These are phyloP conservation scores for Drosophila atripex DNA, from an alignment of 2,888 invertebrate genomes.

Conservation along the genomic window DNA sequence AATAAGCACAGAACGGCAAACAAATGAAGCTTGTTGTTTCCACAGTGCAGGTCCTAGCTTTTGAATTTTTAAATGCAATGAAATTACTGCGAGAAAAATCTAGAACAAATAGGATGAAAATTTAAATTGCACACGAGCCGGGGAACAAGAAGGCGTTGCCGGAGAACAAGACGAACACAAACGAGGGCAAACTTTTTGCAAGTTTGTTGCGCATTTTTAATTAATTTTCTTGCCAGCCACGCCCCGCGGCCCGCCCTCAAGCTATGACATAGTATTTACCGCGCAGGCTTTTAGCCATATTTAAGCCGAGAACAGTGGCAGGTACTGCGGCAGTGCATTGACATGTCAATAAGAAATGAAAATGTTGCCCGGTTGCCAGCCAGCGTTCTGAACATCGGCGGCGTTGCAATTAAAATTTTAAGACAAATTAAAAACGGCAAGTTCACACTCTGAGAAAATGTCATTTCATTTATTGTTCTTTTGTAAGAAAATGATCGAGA, in stretches of 20 bases:
- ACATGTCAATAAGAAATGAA: slow-evolving; percentile 68
- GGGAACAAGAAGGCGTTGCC: slow-evolving; percentile 12
- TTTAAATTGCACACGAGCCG: slow-evolving; percentile 45
- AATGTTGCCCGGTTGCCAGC: slow-evolving; percentile 43
- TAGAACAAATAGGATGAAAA: slow-evolving; percentile 29
- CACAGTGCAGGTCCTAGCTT: slow-evolving; percentile 32
- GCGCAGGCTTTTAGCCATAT: slow-evolving; percentile 51
- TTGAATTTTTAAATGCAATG: slow-evolving; percentile 64
- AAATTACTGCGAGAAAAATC: slow-evolving; percentile 43
- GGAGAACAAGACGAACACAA: slow-evolving; percentile 22
- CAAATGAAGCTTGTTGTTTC: slow-evolving; percentile 19
- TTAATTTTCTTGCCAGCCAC: slow-evolving; percentile 46
- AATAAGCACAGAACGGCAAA: slow-evolving; percentile 59
- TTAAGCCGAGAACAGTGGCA: slow-evolving; percentile 29
- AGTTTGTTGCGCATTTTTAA: slow-evolving; percentile 55
- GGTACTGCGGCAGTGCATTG: slow-evolving; percentile 50
- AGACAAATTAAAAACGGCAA: slow-evolving; percentile 72
- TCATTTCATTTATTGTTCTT: not conserved
- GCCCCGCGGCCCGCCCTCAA: slow-evolving; percentile 11
- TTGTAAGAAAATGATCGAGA: not conserved
- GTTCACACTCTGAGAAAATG: not conserved
- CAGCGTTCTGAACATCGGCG: slow-evolving; percentile 29
- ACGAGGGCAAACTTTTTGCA: slow-evolving; percentile 36
- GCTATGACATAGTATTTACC: slow-evolving; percentile 39
- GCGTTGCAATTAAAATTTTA: slow-evolving; percentile 73